Evolutionary conservation across 2,888 invertebrate species (phyloP), one percentile per base, ranked within the genome.

Genomic region (Dryadula phaetusa): DNA sequence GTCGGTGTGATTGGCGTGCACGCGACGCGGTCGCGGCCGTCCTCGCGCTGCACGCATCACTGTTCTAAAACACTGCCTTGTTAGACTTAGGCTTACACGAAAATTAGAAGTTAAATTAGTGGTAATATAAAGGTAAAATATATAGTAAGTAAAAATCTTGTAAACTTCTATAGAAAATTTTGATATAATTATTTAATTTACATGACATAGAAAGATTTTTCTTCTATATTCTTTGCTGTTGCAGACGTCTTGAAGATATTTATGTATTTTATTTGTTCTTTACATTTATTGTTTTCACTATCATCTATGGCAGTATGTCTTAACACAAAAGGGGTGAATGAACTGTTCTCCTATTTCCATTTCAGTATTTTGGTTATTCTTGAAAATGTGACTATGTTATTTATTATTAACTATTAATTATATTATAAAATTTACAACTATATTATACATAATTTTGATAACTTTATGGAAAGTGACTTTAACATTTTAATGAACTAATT

Each of bases 1-100:
- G 76, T 70, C 73, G 74, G 74, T 68, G 71, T 84, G 86, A 86
- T 77, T 82, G 86, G 80, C 85, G 76, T 80, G 85, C 86, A 86
- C 86, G 86, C 86, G 82, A 86, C 71, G 67, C 63, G 78, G 76
- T 74, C 70, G 75, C 69, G 70, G 74, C 69, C 77, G 79, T 76
- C 75, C 75, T 64, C 69, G 71, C 25, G 60, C 60, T 60, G 77
- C 82, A 77, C 81, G 78, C 76, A 72, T 70, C 72, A 42, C 62
- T 61, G 34, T 70, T 65, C 62, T 64, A 47, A 72, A 68, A 70
- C 66, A 66, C 49, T 54, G 64, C 62, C 65, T 68, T 44, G 68
- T 72, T 70, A 68, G 63, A 67, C 60, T 69, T 62, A 61, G 56
- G 40, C 64, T 64, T 62, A 69, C 70, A 70, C 65, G 66, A 66